phyloP scores from a whole-genome alignment of 1,140 invertebrate species.

The Drosophila takahashii region DNA sequence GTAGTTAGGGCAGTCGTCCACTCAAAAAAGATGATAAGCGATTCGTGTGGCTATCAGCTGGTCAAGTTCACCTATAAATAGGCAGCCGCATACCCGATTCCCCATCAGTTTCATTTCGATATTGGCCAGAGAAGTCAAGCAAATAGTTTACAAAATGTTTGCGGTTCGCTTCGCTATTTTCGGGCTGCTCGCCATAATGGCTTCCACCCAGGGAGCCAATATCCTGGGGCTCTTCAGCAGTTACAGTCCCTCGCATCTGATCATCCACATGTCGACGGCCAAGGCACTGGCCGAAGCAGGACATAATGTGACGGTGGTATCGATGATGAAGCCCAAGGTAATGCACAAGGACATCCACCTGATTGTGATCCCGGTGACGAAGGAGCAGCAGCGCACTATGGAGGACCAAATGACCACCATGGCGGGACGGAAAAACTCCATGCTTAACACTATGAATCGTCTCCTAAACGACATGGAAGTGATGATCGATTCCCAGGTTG shows the following conservation, averaged over 20 bases:
- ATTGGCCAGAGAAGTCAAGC: background rate
- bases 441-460: conserved; percentile 24
- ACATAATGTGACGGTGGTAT: conserved; percentile 76
- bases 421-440: conserved; percentile 44
- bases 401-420: conserved; percentile 45
- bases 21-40: too few relatives aligned
- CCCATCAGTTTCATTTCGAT: conserved; percentile 7
- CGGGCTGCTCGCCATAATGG: conserved; percentile 9
- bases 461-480: conserved; percentile 46
- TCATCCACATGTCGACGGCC: conserved; percentile 43
- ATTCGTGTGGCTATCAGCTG: too few relatives aligned
- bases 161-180: background rate
- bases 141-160: conserved; percentile 8
- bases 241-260: conserved; percentile 72
- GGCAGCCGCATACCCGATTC: too few relatives aligned
- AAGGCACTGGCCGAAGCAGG: conserved; percentile 64
- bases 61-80: conserved; percentile 5
- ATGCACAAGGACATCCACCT: conserved; percentile 59
- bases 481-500: conserved; percentile 57
- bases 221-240: conserved; percentile 76
- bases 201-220: conserved; percentile 48
- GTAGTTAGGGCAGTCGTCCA: too few relatives aligned
- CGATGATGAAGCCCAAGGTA: conserved; percentile 49
- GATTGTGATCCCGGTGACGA: conserved; percentile 56
- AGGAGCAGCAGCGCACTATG: conserved; percentile 41